A percentile compares a stretch with the other conserved stretches of the same genome.
Conservation (phyloP, 2,888 invertebrate species). For the Argynnis bischoffii region DNA sequence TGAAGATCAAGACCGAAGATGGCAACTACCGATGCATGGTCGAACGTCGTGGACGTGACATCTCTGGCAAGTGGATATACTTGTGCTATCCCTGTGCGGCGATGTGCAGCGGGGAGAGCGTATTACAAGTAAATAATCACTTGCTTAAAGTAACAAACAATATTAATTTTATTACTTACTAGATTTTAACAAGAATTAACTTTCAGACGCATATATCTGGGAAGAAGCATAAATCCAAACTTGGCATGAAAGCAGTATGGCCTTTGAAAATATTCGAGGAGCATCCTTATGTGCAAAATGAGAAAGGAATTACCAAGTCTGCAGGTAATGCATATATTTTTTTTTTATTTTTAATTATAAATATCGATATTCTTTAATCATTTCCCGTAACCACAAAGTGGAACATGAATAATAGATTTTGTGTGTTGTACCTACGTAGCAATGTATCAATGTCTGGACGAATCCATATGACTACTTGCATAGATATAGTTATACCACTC, state of each 20-base stretch:
- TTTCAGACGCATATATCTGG: constrained; percentile 74
- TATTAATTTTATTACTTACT: not conserved
- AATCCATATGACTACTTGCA: too few species aligned
- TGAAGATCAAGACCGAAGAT: constrained; percentile 75
- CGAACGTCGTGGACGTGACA: constrained; percentile 70
- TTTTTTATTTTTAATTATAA: constrained; percentile 9
- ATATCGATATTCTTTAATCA: constrained; percentile 9
- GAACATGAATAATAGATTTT: too few species aligned
- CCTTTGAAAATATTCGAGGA: constrained; percentile 62
- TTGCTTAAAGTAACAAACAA: not conserved
- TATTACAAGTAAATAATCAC: constrained; percentile 63
- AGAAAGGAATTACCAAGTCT: constrained; percentile 41
- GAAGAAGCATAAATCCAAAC: constrained; percentile 72
- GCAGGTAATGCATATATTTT: constrained; percentile 39
- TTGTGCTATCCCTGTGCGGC: constrained; percentile 80
- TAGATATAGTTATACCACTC: too few species aligned
- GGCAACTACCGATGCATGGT: constrained; percentile 70
- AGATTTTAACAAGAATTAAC: constrained; percentile 6
- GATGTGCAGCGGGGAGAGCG: constrained; percentile 70
- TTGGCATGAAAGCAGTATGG: constrained; percentile 58
- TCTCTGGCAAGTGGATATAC: constrained; percentile 73
- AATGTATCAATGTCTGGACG: too few species aligned
- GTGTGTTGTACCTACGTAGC: too few species aligned
- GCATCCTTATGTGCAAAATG: constrained; percentile 57
- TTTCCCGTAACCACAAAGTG: too few species aligned